Conservation (phyloP, 2,113 vertebrate species). For the Polypterus senegalus region DNA sequence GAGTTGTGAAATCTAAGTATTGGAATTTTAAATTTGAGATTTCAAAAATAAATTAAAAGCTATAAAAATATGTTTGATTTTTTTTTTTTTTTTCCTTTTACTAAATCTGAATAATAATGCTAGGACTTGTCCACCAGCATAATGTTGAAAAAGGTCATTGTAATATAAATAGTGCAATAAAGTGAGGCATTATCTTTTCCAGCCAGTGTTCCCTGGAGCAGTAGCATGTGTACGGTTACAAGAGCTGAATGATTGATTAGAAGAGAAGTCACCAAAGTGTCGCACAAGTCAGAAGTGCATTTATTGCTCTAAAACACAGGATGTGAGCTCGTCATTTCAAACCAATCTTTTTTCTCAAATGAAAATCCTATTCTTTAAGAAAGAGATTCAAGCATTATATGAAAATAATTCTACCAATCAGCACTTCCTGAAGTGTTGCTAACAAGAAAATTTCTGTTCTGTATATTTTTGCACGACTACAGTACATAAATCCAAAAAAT, state of each 20-base stretch:
- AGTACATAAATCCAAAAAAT: too few species aligned
- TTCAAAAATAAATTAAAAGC: too few species aligned
- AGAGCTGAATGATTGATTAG: conserved; percentile 38
- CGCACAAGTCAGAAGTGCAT: conserved; percentile 51
- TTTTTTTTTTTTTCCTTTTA: conserved; percentile 17
- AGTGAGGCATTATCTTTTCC: conserved; percentile 46
- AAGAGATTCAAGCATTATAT: too few species aligned
- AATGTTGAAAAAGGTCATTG: conserved; percentile 53
- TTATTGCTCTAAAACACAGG: conserved; percentile 19
- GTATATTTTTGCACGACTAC: too few species aligned
- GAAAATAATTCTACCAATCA: too few species aligned
- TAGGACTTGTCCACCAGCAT: conserved; percentile 35
- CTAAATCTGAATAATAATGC: conserved; percentile 29
- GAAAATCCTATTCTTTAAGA: too few species aligned
- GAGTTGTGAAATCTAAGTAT: too few species aligned
- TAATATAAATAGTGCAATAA: conserved; percentile 47
- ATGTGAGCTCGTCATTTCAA: too few species aligned
- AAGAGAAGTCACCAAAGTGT: conserved; percentile 36
- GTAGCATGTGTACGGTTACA: conserved; percentile 40
- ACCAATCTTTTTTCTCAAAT: too few species aligned
- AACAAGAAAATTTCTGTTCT: too few species aligned
- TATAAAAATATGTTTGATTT: conserved; percentile 35
- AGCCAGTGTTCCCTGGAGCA: conserved; percentile 41
- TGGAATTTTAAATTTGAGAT: too few species aligned
- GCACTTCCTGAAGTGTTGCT: too few species aligned